phyloP scores from a whole-genome alignment of 2,797 vertebrate genomes.

The Hipposideros larvatus region DNA sequence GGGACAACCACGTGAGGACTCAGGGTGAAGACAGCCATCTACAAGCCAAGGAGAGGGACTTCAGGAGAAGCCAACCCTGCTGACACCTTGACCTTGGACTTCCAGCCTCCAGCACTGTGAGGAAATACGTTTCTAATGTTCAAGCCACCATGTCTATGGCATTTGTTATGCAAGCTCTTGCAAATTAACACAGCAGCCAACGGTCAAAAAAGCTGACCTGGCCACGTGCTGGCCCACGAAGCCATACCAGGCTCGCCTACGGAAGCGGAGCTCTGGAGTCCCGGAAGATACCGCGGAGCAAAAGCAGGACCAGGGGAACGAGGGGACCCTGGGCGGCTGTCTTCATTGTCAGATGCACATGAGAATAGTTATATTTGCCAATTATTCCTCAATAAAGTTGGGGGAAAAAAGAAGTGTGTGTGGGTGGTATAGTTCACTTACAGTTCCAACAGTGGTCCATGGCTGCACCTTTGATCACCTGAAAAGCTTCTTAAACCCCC shows the following conservation, averaged over 20 bases:
- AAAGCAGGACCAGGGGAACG: neutral
- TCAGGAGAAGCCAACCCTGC: neutral
- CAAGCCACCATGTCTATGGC: too few species aligned
- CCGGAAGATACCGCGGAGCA: neutral
- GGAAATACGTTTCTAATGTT: neutral
- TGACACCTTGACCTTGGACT: accelerated
- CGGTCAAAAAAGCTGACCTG: too few species aligned
- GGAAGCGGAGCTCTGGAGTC: neutral
- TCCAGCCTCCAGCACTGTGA: neutral
- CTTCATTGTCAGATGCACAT: too few species aligned
- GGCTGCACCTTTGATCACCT: accelerated
- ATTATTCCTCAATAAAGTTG: neutral
- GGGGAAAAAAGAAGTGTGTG: accelerated
- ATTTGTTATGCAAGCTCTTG: too few species aligned
- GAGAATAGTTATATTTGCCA: neutral
- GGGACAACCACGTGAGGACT: accelerated
- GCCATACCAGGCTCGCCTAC: accelerated
- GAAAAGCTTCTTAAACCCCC: neutral
- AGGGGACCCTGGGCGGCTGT: accelerated
- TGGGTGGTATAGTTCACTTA: too few species aligned
- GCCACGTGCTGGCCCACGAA: neutral
- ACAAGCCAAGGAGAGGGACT: neutral
- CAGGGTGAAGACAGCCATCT: neutral
- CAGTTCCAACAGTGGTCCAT: accelerated
- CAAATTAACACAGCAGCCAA: accelerated